Evolutionary conservation across 2,797 vertebrate species (phyloP).

Genomic region (Cichlasoma orientale): DNA sequence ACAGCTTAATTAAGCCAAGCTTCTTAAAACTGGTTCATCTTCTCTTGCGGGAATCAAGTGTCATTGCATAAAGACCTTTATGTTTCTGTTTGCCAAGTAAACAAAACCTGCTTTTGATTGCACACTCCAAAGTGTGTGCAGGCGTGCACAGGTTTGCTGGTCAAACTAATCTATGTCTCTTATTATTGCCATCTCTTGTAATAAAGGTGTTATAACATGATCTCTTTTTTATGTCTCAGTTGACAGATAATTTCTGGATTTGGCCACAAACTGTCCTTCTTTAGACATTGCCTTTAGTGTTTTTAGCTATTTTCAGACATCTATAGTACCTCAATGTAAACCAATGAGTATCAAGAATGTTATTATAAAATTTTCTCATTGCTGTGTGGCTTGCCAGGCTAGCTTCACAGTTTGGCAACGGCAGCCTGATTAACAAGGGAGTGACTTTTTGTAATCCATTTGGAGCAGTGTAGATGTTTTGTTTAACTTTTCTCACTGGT

Average conservation of each 20-base stretch:
- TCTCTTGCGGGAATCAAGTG: neutral
- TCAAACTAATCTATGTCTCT: neutral
- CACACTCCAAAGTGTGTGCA: neutral
- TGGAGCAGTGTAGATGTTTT: conserved; percentile 4
- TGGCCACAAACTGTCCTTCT: neutral
- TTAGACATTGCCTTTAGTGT: neutral
- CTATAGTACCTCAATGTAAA: neutral
- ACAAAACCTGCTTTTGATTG: neutral
- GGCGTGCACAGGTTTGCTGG: neutral
- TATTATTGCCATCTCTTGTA: neutral
- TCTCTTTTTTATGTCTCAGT: neutral
- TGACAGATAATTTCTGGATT: neutral
- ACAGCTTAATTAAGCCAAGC: neutral
- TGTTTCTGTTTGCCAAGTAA: conserved; percentile 20
- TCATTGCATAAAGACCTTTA: neutral
- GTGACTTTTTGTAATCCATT: conserved; percentile 34
- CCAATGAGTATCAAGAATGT: neutral
- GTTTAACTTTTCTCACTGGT: conserved; percentile 7
- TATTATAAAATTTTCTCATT: neutral
- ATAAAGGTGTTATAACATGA: neutral
- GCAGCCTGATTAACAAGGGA: conserved; percentile 16
- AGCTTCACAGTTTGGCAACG: conserved; percentile 15
- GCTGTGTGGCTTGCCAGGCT: neutral
- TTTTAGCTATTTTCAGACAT: neutral
- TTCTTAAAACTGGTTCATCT: neutral